Evolutionary conservation across 2,113 vertebrate species (phyloP).

Genomic region (Tetrax tetrax): DNA sequence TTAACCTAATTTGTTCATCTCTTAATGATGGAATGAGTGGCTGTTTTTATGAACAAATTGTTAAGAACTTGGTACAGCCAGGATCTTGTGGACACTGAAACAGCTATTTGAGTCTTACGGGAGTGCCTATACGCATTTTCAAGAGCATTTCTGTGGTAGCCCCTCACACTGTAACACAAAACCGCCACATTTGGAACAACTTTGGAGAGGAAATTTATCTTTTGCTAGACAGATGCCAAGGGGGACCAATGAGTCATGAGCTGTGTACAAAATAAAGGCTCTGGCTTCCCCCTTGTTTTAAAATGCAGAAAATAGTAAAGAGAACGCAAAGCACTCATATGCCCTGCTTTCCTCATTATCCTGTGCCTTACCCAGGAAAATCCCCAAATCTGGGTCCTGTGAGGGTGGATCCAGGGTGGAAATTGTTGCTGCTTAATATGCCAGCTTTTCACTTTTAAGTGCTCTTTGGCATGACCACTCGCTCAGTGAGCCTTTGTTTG

Average conservation of each 20-base stretch:
- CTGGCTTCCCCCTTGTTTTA: not conserved
- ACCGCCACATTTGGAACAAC: not conserved
- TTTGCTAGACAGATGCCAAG: not conserved
- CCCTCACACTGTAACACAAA: not conserved
- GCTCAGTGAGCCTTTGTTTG: not conserved
- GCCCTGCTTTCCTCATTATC: not conserved
- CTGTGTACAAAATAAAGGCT: not conserved
- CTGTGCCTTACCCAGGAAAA: not conserved
- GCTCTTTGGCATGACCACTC: not conserved
- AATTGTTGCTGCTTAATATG: not conserved
- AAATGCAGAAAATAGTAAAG: not conserved
- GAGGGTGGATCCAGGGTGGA: not conserved
- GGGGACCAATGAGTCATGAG: not conserved
- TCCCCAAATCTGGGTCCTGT: not conserved
- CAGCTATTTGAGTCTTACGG: not conserved
- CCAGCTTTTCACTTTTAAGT: not conserved
- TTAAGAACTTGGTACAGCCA: not conserved
- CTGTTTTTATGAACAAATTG: not conserved
- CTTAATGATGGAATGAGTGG: not conserved
- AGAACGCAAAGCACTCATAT: rapidly evolving
- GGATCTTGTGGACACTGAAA: not conserved
- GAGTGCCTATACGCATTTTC: not conserved
- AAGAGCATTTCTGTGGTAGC: not conserved
- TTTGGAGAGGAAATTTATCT: not conserved
- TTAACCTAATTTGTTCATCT: not conserved